Conservation (phyloP, 2,888 invertebrate species). For the Aporophyla lueneburgensis region DNA sequence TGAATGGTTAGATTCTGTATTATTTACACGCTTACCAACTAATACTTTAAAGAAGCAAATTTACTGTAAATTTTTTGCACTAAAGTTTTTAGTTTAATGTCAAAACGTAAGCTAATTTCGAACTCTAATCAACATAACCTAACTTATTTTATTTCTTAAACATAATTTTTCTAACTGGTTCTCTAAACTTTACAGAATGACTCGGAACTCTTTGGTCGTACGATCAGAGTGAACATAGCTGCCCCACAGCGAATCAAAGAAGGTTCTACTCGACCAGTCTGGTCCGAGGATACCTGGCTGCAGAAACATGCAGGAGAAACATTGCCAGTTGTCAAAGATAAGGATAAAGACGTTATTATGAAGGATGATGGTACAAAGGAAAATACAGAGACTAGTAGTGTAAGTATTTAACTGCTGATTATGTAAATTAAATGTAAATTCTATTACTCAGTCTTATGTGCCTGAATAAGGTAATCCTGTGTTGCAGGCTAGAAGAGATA, state of each 20-base stretch:
- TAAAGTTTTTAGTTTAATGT: not conserved
- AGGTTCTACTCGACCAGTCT: slow-evolving; percentile 98
- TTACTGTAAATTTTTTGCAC: not conserved
- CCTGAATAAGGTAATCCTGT: too few relatives aligned
- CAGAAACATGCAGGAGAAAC: slow-evolving; percentile 99
- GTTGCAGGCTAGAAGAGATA: too few relatives aligned
- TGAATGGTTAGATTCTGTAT: not conserved
- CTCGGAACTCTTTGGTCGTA: slow-evolving; percentile 98
- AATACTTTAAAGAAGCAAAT: too few relatives aligned
- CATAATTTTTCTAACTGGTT: not conserved
- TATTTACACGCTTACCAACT: too few relatives aligned
- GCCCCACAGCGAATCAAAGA: slow-evolving; percentile 99
- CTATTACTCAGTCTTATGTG: too few relatives aligned
- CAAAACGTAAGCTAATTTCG: not conserved
- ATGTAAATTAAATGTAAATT: too few relatives aligned
- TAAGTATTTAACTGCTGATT: too few relatives aligned
- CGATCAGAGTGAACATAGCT: slow-evolving; percentile 98
- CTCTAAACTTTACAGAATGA: slow-evolving; percentile 94
- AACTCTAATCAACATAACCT: slow-evolving; percentile 19
- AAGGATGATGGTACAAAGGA: slow-evolving; percentile 80
- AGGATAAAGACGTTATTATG: slow-evolving; percentile 68
- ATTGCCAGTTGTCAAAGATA: slow-evolving; percentile 88
- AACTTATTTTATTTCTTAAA: not conserved
- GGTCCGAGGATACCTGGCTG: slow-evolving; percentile 99
- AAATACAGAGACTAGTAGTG: slow-evolving; percentile 70